Evolutionary conservation across 2,797 vertebrate genomes (phyloP).

Genomic region (Periophthalmus magnuspinnatus): DNA sequence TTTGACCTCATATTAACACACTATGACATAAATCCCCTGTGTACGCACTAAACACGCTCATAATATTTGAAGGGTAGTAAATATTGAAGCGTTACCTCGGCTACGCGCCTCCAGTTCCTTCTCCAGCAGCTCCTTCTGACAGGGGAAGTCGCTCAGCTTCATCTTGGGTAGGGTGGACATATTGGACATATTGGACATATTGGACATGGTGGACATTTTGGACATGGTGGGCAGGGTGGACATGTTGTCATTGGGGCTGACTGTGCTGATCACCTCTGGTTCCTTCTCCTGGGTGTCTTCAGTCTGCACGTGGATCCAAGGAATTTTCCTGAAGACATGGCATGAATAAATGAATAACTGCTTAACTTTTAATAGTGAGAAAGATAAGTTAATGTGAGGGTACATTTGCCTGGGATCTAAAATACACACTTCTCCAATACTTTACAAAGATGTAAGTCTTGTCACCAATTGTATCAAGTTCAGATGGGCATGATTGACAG

Average conservation of each 20-base stretch:
- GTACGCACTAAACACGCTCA: background rate
- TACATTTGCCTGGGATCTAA: too few relatives aligned
- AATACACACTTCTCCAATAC: too few relatives aligned
- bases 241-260: conserved; percentile 83
- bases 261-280: conserved; percentile 93
- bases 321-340: conserved; percentile 85
- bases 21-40: background rate
- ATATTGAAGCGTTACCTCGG: conserved; percentile 77
- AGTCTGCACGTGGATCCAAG: conserved; percentile 94
- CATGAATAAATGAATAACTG: conserved; percentile 2
- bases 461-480: too few relatives aligned
- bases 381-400: background rate
- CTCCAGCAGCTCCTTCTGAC: conserved; percentile 87
- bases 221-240: background rate
- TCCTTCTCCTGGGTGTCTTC: conserved; percentile 95
- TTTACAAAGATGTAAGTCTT: too few relatives aligned
- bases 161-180: conserved; percentile 68
- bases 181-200: background rate
- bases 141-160: conserved; percentile 71
- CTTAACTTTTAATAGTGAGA: background rate
- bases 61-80: background rate
- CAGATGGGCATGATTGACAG: too few relatives aligned
- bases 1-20: conserved; percentile 3
- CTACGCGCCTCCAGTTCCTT: conserved; percentile 88
- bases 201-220: background rate